Evolutionary conservation across 2,113 vertebrate genomes (phyloP).

Genomic region (Delphinapterus leucas): DNA sequence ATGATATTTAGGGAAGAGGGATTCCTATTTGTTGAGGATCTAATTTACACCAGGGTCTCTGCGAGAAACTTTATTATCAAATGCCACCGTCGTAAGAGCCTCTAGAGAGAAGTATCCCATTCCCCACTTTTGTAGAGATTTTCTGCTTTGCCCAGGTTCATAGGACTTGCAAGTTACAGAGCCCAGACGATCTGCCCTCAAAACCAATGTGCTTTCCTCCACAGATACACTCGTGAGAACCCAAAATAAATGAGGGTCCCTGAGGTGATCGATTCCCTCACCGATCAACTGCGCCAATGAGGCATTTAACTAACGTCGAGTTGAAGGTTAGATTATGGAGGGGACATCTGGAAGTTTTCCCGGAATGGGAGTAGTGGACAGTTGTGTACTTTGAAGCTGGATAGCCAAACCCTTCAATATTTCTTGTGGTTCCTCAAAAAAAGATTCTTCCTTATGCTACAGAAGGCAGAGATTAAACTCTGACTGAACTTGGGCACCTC

Average conservation of each 20-base stretch:
- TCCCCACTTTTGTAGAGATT: background rate
- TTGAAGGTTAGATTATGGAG: background rate
- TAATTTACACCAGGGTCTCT: background rate
- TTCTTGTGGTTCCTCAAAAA: background rate
- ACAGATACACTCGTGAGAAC: accelerated
- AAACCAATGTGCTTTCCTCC: background rate
- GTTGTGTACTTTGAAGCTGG: background rate
- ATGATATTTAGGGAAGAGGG: background rate
- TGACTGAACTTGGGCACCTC: background rate
- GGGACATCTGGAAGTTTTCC: background rate
- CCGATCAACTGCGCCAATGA: accelerated
- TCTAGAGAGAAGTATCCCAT: background rate
- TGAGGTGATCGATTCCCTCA: accelerated
- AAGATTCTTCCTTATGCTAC: background rate
- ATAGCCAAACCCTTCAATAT: background rate
- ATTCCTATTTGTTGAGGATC: background rate
- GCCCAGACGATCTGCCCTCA: background rate
- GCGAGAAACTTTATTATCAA: background rate
- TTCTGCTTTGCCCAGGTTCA: background rate
- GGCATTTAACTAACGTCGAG: background rate
- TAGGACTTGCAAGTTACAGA: background rate
- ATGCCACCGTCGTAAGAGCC: accelerated
- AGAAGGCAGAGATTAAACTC: background rate
- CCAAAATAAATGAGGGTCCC: accelerated
- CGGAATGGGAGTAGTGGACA: background rate